Evolutionary conservation across 2,797 vertebrate species (phyloP).

Genomic region (Thaleichthys pacificus): DNA sequence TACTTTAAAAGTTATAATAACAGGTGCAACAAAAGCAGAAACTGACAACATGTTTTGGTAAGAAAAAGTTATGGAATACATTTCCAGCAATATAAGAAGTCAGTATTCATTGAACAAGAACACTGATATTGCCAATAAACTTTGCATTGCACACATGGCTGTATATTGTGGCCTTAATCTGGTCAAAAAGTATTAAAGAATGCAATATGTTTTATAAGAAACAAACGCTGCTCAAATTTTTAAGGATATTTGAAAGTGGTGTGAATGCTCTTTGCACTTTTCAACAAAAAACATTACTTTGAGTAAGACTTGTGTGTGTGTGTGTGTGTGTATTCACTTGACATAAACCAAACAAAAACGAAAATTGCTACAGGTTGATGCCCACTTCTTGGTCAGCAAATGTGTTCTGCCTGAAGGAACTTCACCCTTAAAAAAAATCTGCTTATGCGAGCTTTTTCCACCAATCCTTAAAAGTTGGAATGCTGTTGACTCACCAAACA

Average conservation of each 20-base stretch:
- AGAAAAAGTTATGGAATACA: too few species aligned
- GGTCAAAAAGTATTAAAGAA: background rate
- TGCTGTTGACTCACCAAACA: constrained; percentile 44
- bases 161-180: background rate
- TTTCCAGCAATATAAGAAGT: too few species aligned
- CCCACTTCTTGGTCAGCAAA: constrained; percentile 22
- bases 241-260: too few species aligned
- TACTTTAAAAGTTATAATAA: background rate
- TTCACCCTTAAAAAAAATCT: constrained; percentile 30
- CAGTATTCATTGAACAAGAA: too few species aligned
- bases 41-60: too few species aligned
- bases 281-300: too few species aligned
- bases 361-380: constrained; percentile 17
- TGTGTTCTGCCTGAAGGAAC: constrained; percentile 31
- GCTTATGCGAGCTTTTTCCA: constrained; percentile 39
- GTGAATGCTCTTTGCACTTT: too few species aligned
- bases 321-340: background rate
- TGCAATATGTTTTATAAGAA: background rate
- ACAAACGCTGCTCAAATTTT: background rate
- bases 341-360: constrained; percentile 17
- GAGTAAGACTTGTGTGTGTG: background rate
- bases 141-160: background rate
- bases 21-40: background rate
- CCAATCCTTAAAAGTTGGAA: constrained; percentile 36
- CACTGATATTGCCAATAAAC: too few species aligned